phyloP scores from a whole-genome alignment of 2,113 vertebrate species.

The Gallinago media region DNA sequence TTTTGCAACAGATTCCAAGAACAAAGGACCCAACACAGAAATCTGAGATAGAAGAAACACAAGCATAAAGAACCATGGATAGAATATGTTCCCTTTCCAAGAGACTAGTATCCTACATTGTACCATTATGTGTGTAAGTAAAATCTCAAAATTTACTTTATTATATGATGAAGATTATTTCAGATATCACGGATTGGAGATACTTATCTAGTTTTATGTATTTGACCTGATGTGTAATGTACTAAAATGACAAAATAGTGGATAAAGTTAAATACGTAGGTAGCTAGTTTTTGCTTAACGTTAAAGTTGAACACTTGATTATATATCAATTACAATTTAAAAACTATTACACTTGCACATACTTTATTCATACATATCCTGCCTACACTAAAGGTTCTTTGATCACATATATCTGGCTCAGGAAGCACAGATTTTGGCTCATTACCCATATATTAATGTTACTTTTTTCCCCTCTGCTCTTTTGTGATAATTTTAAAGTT shows the following conservation, averaged over 20 bases:
- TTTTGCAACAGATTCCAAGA: not conserved
- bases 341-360: not conserved
- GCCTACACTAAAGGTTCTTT: not conserved
- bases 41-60: not conserved
- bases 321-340: not conserved
- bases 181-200: not conserved
- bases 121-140: accelerated
- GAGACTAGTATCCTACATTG: not conserved
- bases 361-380: not conserved
- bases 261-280: not conserved
- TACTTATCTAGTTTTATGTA: not conserved
- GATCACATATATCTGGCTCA: not conserved
- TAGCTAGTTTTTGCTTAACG: not conserved
- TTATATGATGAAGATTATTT: not conserved
- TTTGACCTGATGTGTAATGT: not conserved
- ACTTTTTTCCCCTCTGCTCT: accelerated
- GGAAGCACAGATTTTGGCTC: not conserved
- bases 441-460: not conserved
- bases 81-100: not conserved
- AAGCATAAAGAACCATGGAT: not conserved
- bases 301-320: not conserved
- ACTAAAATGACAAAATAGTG: not conserved
- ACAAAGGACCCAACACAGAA: not conserved
- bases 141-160: not conserved
- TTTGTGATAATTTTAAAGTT: not conserved